Percentiles rank a stretch among this genome's conserved stretches.
Conservation (phyloP, 2,113 vertebrate genomes). For the Rallus limicola region DNA sequence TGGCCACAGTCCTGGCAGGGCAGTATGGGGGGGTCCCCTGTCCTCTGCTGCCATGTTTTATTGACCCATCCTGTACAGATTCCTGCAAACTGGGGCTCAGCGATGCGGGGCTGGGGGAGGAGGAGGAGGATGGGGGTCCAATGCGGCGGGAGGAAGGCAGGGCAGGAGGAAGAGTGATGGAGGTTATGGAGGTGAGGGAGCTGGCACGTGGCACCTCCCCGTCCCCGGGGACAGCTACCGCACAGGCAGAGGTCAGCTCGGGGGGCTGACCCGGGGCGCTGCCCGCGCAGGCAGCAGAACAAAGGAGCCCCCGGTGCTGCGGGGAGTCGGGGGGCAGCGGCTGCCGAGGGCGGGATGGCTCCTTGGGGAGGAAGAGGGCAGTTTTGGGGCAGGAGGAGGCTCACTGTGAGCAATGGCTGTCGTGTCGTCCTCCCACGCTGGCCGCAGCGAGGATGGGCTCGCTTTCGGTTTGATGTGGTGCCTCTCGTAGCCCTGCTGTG, state of each 20-base stretch:
- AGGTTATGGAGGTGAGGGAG: constrained; percentile 42
- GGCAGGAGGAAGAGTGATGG: constrained; percentile 53
- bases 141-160: neutral
- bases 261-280: constrained; percentile 16
- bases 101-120: neutral
- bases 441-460: neutral
- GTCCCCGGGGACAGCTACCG: neutral
- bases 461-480: accelerated
- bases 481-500: neutral
- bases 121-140: neutral
- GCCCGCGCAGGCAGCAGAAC: constrained; percentile 21
- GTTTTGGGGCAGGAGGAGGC: neutral
- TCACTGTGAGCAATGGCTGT: accelerated
- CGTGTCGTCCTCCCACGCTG: accelerated
- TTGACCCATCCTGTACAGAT: constrained; percentile 1
- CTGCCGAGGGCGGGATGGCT: neutral
- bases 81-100: neutral
- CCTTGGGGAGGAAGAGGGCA: neutral
- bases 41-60: neutral
- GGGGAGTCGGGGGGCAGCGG: neutral
- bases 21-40: neutral
- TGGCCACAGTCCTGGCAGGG: accelerated
- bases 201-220: constrained; percentile 14
- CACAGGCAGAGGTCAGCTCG: constrained; percentile 34
- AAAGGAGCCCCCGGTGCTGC: neutral